Conservation (phyloP, 2,888 invertebrate genomes). For the Eupithecia centaureata region DNA sequence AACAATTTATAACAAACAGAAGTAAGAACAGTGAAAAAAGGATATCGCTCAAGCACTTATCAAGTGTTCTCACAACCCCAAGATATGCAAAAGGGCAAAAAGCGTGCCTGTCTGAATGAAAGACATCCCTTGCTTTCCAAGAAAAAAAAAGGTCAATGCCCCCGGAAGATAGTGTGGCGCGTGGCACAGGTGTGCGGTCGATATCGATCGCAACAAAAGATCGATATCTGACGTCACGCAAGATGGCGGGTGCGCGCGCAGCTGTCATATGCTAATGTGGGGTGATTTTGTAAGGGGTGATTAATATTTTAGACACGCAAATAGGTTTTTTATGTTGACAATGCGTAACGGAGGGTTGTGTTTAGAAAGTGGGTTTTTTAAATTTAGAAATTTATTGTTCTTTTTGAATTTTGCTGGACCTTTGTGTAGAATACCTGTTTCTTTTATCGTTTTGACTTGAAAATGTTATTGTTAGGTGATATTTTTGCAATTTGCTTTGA, state of each 20-base stretch:
- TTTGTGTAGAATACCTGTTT: slow-evolving; percentile 29
- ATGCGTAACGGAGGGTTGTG: slow-evolving; percentile 27
- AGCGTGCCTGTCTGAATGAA: slow-evolving; percentile 17
- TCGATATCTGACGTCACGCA: slow-evolving; percentile 79
- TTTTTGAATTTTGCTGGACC: slow-evolving; percentile 29
- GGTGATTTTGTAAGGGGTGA: slow-evolving; percentile 66
- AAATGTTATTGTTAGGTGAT: slow-evolving; percentile 9
- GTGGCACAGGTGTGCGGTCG: slow-evolving; percentile 77
- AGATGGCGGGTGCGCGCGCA: slow-evolving; percentile 69
- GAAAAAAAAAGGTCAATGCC: slow-evolving; percentile 65
- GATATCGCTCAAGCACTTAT: background rate
- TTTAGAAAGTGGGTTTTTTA: slow-evolving; percentile 34
- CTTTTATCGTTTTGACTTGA: background rate
- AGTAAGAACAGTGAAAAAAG: background rate
- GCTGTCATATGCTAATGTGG: slow-evolving; percentile 71
- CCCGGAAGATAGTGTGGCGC: slow-evolving; percentile 66
- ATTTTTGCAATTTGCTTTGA: background rate
- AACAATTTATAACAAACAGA: no score
- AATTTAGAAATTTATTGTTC: slow-evolving; percentile 20
- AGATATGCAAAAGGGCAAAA: slow-evolving; percentile 10
- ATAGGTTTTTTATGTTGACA: slow-evolving; percentile 46
- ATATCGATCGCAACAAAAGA: slow-evolving; percentile 71
- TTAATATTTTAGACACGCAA: slow-evolving; percentile 55
- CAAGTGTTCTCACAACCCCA: slow-evolving; percentile 9
- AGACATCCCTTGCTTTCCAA: slow-evolving; percentile 32